Base-by-base conservation (phyloP, 2,888 invertebrate species). In the Drosophila borborema region DNA sequence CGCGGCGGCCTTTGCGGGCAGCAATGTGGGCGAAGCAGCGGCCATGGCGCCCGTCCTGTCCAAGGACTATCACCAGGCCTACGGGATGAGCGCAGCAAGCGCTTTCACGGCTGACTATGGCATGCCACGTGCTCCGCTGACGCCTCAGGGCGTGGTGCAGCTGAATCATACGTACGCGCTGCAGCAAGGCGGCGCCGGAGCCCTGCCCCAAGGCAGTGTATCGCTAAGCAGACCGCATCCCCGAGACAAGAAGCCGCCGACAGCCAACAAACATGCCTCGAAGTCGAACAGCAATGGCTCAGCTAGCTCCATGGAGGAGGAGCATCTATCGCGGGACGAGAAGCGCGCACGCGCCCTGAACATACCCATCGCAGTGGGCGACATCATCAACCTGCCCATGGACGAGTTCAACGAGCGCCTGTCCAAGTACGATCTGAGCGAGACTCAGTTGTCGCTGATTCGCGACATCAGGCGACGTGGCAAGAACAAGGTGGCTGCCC, bases 401-500 rank as follows among this genome's bases (percentile, higher is more conserved):
- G 99, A 99, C 91, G 98, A 98, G 93, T 99, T 99, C 94, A 99
- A 98, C 93, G 99, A 99, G 92, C 95, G 98, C 4, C 94, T 99
- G 28, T 97, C 98, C 58, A 98, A 98, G 89, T 98, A 98, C 92
- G 98, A 98, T 93, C 94, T 99, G 64, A 97, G 97, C 76, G 99
- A 99, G 91, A 96, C 97, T 2, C 99, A 99, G 90, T 94, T 99
- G 43, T 98, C 98, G 0, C 95, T 99, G 40, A 98, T 99, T 74
- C 94, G 98, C 74, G 99, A 99, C 92, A 99, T 99, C 49, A 94
- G 99, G 48, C 94, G 99, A 54, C 94, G 97, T 55, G 98, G 98
- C 55, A 98, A 98, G 94, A 98, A 98, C 92, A 98, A 98, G 95
- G 98, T 99, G 66, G 99, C 99, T 0, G 99, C 99, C 0, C 99